A percentile compares a stretch with the other conserved stretches of the same genome.
These are phyloP conservation scores for Cranoglanis bouderius DNA, from an alignment of 2,113 vertebrate species.

Conservation along the genomic window DNA sequence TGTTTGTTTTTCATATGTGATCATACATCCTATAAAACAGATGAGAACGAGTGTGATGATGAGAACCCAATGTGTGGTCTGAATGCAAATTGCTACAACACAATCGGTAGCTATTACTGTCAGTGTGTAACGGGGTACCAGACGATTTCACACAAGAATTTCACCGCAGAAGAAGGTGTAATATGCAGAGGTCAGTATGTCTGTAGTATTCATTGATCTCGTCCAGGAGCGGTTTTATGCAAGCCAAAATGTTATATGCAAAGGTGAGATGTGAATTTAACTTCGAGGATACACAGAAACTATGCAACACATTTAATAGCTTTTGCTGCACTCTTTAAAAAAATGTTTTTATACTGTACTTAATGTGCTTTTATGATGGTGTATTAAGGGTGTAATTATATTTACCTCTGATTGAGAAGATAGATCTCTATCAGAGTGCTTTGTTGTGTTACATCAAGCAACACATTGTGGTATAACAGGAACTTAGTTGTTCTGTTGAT, in stretches of 20 bases:
- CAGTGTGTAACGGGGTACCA: slow-evolving; percentile 55
- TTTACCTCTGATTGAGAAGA: background rate
- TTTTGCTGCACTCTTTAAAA: too few relatives aligned
- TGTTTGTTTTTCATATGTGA: background rate
- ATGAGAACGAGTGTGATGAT: background rate
- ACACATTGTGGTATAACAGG: too few relatives aligned
- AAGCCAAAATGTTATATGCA: slow-evolving; percentile 34
- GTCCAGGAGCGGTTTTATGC: slow-evolving; percentile 31
- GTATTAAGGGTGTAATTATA: background rate
- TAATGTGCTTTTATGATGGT: background rate
- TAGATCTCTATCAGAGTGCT: background rate
- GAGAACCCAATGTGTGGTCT: slow-evolving; percentile 28
- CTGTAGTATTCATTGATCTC: background rate
- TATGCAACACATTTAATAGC: background rate
- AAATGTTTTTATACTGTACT: background rate
- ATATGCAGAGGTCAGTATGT: slow-evolving; percentile 37
- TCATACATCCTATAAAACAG: background rate
- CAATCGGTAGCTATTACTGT: slow-evolving; percentile 56
- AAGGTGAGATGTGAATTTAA: slow-evolving; percentile 55
- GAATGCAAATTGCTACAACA: slow-evolving; percentile 43
- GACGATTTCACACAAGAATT: rapidly evolving
- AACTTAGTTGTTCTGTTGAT: too few relatives aligned
- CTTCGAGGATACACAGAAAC: background rate
- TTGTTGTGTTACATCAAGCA: too few relatives aligned
- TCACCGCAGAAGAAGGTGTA: rapidly evolving